Percentiles rank a stretch among this genome's conserved stretches.
phyloP scores from a whole-genome alignment of 1,140 invertebrate genomes.

The Drosophila auraria region DNA sequence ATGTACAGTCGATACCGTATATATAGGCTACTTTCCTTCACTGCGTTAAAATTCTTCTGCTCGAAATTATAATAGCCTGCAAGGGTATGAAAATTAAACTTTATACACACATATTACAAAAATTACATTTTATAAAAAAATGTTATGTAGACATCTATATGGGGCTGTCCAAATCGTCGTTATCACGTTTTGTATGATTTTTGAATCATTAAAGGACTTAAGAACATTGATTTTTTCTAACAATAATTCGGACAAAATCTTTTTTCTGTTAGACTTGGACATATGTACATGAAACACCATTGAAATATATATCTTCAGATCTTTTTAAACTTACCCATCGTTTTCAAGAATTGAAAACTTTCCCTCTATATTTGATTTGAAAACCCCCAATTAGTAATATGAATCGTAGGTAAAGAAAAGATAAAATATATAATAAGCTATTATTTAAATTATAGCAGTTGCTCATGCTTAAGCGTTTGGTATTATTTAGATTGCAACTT shows the following conservation, averaged over 20 bases:
- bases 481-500: neutral
- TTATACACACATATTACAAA: too few species aligned
- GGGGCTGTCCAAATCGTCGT: too few species aligned
- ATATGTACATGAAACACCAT: neutral
- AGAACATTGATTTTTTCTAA: too few species aligned
- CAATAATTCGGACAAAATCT: too few species aligned
- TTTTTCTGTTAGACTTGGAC: neutral
- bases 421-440: conserved; percentile 21
- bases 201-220: neutral
- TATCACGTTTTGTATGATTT: neutral
- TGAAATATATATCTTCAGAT: neutral
- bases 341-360: conserved; percentile 57
- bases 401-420: conserved; percentile 22
- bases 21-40: too few species aligned
- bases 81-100: too few species aligned
- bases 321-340: conserved; percentile 50
- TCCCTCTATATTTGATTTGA: conserved; percentile 46
- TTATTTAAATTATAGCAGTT: conserved; percentile 12
- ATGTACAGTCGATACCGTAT: too few species aligned
- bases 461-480: conserved; percentile 14
- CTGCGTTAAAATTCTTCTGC: too few species aligned
- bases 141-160: too few species aligned
- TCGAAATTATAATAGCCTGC: too few species aligned
- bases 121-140: too few species aligned
- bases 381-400: conserved; percentile 11